Percentiles rank a stretch among this genome's conserved stretches.
These are phyloP conservation scores for Campaea margaritaria DNA, from an alignment of 2,888 invertebrate species.

Conservation along the genomic window DNA sequence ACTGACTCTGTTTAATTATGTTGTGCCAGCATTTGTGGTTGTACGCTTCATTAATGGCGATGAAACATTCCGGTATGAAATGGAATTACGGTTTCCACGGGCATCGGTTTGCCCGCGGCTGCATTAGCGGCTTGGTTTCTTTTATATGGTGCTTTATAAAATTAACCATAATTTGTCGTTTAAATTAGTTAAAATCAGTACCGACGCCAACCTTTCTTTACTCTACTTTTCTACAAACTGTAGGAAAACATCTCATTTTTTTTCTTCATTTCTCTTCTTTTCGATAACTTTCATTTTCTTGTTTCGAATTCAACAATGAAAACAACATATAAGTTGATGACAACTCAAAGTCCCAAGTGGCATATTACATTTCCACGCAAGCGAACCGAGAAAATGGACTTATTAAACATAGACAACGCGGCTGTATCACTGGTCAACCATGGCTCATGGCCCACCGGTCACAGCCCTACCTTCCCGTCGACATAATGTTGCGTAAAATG, in stretches of 20 bases:
- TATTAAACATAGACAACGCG: slow-evolving; percentile 18
- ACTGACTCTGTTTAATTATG: neutral
- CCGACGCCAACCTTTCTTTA: too few relatives aligned
- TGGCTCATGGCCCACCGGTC: slow-evolving; percentile 39
- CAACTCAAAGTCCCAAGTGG: neutral
- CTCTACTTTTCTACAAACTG: too few relatives aligned
- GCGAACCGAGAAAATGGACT: slow-evolving; percentile 16
- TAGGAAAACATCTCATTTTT: too few relatives aligned
- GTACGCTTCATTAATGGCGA: neutral
- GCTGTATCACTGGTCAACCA: slow-evolving; percentile 14
- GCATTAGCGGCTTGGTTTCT: neutral
- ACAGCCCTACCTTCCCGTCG: slow-evolving; percentile 41
- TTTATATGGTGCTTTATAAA: neutral
- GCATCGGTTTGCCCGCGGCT: too few relatives aligned
- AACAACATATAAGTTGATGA: neutral
- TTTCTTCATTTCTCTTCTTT: too few relatives aligned
- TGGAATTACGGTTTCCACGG: neutral
- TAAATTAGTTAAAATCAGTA: too few relatives aligned
- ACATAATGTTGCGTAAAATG: slow-evolving; percentile 83
- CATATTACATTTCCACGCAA: slow-evolving; percentile 9
- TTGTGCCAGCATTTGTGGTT: slow-evolving; percentile 1
- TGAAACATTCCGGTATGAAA: slow-evolving; percentile 1
- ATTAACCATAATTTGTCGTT: too few relatives aligned
- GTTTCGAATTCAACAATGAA: too few relatives aligned
- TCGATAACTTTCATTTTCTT: too few relatives aligned